phyloP scores from a whole-genome alignment of 2,113 vertebrate species.

The Morone chrysops region DNA sequence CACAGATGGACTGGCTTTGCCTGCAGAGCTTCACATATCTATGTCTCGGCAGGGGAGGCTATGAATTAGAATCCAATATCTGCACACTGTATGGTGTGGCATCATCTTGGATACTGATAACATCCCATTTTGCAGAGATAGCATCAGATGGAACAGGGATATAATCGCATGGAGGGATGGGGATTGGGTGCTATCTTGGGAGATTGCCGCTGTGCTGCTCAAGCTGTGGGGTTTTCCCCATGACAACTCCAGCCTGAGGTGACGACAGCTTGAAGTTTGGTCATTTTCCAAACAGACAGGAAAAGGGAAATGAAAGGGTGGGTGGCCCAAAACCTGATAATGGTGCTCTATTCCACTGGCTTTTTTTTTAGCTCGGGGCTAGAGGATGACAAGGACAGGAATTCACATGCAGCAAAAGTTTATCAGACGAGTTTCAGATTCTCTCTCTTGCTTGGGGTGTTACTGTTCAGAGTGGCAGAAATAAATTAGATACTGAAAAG shows the following conservation, averaged over 20 bases:
- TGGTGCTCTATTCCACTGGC: conserved; percentile 16
- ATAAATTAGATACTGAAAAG: conserved; percentile 47
- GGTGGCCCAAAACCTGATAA: conserved; percentile 54
- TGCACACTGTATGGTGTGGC: conserved; percentile 64
- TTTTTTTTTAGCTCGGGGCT: conserved; percentile 17
- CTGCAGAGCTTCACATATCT: conserved; percentile 61
- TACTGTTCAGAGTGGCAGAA: conserved; percentile 47
- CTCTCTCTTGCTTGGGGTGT: conserved; percentile 34
- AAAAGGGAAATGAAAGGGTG: conserved; percentile 47
- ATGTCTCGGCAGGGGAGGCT: conserved; percentile 36
- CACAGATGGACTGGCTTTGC: conserved; percentile 70
- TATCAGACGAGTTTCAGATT: conserved; percentile 57
- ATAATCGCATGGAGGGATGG: conserved; percentile 51
- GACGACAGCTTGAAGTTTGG: conserved; percentile 46
- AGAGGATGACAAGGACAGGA: conserved; percentile 32
- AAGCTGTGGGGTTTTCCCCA: conserved; percentile 48
- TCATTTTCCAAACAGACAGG: conserved; percentile 51
- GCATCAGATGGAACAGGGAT: conserved; percentile 71
- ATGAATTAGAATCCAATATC: conserved; percentile 76
- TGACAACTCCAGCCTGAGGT: conserved; percentile 37
- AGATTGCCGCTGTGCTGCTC: conserved; percentile 44
- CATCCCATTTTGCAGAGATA: conserved; percentile 74
- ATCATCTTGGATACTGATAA: conserved; percentile 73
- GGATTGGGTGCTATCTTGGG: conserved; percentile 57
- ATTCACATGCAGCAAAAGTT: conserved; percentile 46